Percentiles rank a stretch among this genome's conserved stretches.
Conservation (phyloP, 92 coral and sea anemone species). For the Umimayanthus kanabou region DNA sequence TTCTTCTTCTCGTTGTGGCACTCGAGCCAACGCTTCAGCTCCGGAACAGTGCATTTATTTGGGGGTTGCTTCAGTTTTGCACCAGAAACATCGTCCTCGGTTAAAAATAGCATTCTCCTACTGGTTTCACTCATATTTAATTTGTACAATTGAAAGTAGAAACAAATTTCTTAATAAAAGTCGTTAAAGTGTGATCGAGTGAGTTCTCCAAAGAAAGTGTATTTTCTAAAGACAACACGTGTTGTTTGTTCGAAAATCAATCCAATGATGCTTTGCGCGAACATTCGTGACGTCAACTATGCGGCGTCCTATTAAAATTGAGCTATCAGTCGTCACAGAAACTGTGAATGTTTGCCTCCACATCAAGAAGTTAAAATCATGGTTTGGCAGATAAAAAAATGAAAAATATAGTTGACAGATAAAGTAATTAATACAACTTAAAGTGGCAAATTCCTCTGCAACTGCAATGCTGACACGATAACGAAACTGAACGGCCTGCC, state of each 20-base stretch:
- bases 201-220: neutral
- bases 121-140: neutral
- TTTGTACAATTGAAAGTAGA: neutral
- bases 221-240: neutral
- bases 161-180: neutral
- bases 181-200: neutral
- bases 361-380: too few relatives aligned
- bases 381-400: too few relatives aligned
- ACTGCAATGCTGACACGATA: too few relatives aligned
- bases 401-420: too few relatives aligned
- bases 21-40: slow-evolving; percentile 25
- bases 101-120: slow-evolving; percentile 1
- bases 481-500: too few relatives aligned
- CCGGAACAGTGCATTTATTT: slow-evolving; percentile 2
- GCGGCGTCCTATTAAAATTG: slow-evolving; percentile 15
- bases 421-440: too few relatives aligned
- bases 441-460: too few relatives aligned
- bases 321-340: too few relatives aligned
- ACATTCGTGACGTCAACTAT: slow-evolving; percentile 8
- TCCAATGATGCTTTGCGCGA: slow-evolving; percentile 6
- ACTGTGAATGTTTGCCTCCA: too few relatives aligned
- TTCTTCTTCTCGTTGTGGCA: slow-evolving; percentile 20
- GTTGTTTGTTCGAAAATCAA: slow-evolving; percentile 3
- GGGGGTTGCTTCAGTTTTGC: slow-evolving; percentile 16
- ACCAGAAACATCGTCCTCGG: slow-evolving; percentile 17